Base-by-base conservation (phyloP, 2,113 vertebrate genomes). In the Motacilla tschutschensis region DNA sequence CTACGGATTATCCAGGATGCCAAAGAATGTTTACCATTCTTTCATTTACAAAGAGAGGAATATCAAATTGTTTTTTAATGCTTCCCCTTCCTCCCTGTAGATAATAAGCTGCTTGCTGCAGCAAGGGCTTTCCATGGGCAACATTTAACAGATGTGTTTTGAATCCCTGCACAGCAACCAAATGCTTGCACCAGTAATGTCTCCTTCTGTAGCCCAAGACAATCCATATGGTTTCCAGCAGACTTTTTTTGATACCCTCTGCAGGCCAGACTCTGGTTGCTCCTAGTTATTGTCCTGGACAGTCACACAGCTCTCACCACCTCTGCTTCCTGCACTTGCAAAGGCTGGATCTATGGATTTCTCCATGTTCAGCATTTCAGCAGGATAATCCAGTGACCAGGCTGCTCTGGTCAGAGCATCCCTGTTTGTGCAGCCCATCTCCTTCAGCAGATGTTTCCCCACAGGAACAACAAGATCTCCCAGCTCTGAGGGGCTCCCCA, bases 111-210 rank as follows among this genome's bases (percentile, higher is more conserved):
- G 40, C 64, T 63, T 67, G 78, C 64, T 83, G 80, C 77, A 81
- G 54, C n/a, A 59, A 72, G n/a, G 70, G 38, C 63, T 88, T 93
- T 91, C 70, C 63, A 72, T 2, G 8, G 88, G 54, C 84, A 83
- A 70, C 83, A 40, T 54, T 75, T 69, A 83, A 60, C 88, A 92
- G 91, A 83, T 85, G 69, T 67, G 46, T 78, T 93, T 89, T 58
- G 62, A 85, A 81, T 78, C 79, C 79, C 60, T 59, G 15, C 82
- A 82, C 7, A 0, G 81, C 87, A 86, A 69, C 38, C 71, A 85
- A 76, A 55, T n/a, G 69, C 79, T 70, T 60, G 85, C 73, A 85
- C 54, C 77, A 81, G 74, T 22, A 71, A 48, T 2, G 3, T 35
- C 70, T 81, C 87, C 73, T 66, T 19, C 89, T 87, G 70, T 7